Evolutionary conservation across 2,888 invertebrate species (phyloP).

Genomic region (Drosophila recens): DNA sequence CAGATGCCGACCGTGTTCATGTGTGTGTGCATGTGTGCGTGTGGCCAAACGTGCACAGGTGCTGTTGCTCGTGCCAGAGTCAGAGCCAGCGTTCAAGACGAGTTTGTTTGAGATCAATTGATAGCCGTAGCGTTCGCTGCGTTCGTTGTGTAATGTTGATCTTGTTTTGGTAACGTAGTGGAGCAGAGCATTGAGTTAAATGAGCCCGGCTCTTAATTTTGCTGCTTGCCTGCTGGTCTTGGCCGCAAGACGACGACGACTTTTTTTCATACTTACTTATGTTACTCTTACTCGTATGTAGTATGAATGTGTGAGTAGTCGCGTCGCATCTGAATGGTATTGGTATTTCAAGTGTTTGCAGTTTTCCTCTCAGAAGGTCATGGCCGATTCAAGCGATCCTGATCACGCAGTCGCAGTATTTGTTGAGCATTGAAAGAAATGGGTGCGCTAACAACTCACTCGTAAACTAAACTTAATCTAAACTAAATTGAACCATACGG

Average conservation of each 20-base stretch:
- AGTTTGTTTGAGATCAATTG: constrained; percentile 75
- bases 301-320: constrained; percentile 43
- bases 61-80: constrained; percentile 52
- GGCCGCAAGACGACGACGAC: constrained; percentile 25
- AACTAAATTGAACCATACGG: constrained; percentile 20
- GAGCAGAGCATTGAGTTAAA: constrained; percentile 78
- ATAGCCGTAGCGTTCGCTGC: constrained; percentile 52
- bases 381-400: constrained; percentile 85
- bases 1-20: background rate
- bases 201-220: constrained; percentile 74
- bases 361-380: constrained; percentile 85
- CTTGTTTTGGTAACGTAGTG: constrained; percentile 79
- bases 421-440: constrained; percentile 84
- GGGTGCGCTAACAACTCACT: constrained; percentile 73
- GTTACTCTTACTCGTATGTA: background rate
- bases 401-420: constrained; percentile 85
- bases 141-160: constrained; percentile 79
- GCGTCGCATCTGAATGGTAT: constrained; percentile 65
- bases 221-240: constrained; percentile 55
- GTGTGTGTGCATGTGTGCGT: constrained; percentile 5
- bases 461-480: constrained; percentile 33
- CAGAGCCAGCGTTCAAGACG: constrained; percentile 53
- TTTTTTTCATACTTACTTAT: constrained; percentile 21
- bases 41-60: constrained; percentile 54
- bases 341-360: constrained; percentile 82